These are phyloP conservation scores for Thecocarcelia acutangulata DNA, from an alignment of 2,888 invertebrate genomes.

Conservation along the genomic window DNA sequence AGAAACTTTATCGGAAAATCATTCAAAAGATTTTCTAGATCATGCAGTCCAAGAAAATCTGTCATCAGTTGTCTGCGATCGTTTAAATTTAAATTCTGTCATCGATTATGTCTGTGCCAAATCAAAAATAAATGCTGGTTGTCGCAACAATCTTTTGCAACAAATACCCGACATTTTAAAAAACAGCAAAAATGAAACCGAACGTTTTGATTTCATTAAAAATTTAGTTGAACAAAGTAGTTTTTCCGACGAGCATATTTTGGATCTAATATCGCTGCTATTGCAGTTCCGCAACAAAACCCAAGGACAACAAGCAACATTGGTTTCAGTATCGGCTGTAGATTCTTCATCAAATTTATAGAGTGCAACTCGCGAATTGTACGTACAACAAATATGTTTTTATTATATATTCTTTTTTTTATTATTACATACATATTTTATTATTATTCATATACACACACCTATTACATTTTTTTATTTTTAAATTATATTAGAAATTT, in stretches of 20 bases:
- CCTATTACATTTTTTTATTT: slow-evolving; percentile 44
- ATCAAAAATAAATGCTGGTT: slow-evolving; percentile 77
- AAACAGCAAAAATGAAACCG: slow-evolving; percentile 74
- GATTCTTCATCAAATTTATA: slow-evolving; percentile 79
- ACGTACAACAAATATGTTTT: slow-evolving; percentile 59
- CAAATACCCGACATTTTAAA: slow-evolving; percentile 76
- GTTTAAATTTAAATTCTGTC: slow-evolving; percentile 78
- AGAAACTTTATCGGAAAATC: slow-evolving; percentile 80
- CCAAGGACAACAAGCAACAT: slow-evolving; percentile 70
- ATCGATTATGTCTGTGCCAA: slow-evolving; percentile 80
- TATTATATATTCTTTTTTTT: slow-evolving; percentile 38
- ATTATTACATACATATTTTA: slow-evolving; percentile 41
- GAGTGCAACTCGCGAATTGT: slow-evolving; percentile 54
- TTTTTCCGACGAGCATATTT: slow-evolving; percentile 74
- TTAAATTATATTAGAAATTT: slow-evolving; percentile 54
- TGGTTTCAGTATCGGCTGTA: slow-evolving; percentile 78
- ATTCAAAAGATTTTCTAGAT: slow-evolving; percentile 80
- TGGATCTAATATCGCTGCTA: slow-evolving; percentile 76
- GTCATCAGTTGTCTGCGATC: slow-evolving; percentile 80
- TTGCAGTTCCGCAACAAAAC: slow-evolving; percentile 72
- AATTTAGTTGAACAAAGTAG: slow-evolving; percentile 73
- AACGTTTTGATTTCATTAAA: slow-evolving; percentile 74
- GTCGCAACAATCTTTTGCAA: slow-evolving; percentile 75
- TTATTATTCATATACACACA: slow-evolving; percentile 28
- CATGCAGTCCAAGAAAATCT: slow-evolving; percentile 81